phyloP scores from a whole-genome alignment of 2,113 vertebrate species.

The Hippocampus barbouri region DNA sequence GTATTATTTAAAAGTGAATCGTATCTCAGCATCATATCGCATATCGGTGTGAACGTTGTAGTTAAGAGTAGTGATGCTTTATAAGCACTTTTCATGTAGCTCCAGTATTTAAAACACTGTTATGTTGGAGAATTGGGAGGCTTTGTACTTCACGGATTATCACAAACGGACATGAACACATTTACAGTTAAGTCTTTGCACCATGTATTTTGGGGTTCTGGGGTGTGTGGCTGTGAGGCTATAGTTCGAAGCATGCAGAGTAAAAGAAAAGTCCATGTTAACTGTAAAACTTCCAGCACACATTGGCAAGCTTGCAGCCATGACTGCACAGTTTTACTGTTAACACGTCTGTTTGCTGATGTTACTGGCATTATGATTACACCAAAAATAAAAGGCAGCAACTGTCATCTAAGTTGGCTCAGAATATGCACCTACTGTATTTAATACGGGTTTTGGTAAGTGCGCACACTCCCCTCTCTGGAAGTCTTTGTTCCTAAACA shows the following conservation, averaged over 20 bases:
- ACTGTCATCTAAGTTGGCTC: slow-evolving; percentile 99
- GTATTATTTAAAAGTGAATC: not conserved
- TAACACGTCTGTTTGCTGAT: slow-evolving; percentile 73
- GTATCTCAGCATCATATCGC: too few relatives aligned
- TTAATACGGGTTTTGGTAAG: slow-evolving; percentile 86
- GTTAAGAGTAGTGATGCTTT: not conserved
- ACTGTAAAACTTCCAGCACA: slow-evolving; percentile 68
- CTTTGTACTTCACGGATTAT: too few relatives aligned
- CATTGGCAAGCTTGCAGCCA: slow-evolving; percentile 12
- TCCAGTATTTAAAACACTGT: not conserved
- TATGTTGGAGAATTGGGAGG: too few relatives aligned
- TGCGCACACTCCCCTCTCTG: slow-evolving; percentile 51
- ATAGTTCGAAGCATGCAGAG: slow-evolving; percentile 84
- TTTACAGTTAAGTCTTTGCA: not conserved
- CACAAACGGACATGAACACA: too few relatives aligned
- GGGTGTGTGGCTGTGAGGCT: slow-evolving; percentile 10
- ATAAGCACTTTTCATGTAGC: not conserved
- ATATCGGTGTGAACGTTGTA: not conserved
- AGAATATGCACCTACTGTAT: slow-evolving; percentile 95
- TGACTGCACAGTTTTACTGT: slow-evolving; percentile 66
- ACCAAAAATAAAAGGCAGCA: slow-evolving; percentile 83
- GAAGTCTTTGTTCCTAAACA: slow-evolving; percentile 39
- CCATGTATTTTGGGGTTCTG: too few relatives aligned
- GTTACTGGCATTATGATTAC: slow-evolving; percentile 97
- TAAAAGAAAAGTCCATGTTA: slow-evolving; percentile 56